Evolutionary conservation across 2,113 vertebrate species (phyloP).

Genomic region (Cichladusa arquata): DNA sequence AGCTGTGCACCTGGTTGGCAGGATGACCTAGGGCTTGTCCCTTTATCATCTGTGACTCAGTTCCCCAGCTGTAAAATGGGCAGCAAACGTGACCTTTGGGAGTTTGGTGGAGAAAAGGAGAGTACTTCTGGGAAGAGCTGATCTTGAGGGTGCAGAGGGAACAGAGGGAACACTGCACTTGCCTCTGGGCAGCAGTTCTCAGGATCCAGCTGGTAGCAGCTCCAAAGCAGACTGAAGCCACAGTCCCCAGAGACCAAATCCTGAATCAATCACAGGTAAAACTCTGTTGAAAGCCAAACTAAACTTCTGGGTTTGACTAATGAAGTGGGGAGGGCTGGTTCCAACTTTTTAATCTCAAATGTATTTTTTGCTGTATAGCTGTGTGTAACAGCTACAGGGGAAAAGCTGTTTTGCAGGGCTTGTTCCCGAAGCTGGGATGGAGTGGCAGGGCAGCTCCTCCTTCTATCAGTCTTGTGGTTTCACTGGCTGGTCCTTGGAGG

Average conservation of each 20-base stretch:
- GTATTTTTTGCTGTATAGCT: background rate
- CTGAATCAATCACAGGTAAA: background rate
- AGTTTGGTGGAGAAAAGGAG: background rate
- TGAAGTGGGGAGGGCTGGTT: background rate
- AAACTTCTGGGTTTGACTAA: background rate
- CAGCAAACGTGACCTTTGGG: background rate
- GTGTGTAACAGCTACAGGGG: background rate
- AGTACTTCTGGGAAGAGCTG: background rate
- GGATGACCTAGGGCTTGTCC: background rate
- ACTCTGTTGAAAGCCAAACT: rapidly evolving
- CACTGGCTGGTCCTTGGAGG: background rate
- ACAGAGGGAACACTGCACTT: background rate
- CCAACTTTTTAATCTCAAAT: background rate
- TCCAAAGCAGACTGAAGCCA: background rate
- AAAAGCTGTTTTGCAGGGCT: background rate
- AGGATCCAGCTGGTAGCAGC: rapidly evolving
- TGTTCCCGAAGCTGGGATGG: background rate
- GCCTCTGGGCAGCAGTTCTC: background rate
- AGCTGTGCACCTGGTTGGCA: background rate
- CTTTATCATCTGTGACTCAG: background rate
- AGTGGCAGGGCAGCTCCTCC: background rate
- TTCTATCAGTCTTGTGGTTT: background rate
- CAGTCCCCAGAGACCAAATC: too few relatives aligned
- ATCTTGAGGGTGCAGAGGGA: background rate
- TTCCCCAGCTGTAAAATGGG: constrained; percentile 4